Evolutionary conservation across 2,888 invertebrate genomes (phyloP), one percentile per base, ranked within the genome.

Genomic region (Thereva unica): DNA sequence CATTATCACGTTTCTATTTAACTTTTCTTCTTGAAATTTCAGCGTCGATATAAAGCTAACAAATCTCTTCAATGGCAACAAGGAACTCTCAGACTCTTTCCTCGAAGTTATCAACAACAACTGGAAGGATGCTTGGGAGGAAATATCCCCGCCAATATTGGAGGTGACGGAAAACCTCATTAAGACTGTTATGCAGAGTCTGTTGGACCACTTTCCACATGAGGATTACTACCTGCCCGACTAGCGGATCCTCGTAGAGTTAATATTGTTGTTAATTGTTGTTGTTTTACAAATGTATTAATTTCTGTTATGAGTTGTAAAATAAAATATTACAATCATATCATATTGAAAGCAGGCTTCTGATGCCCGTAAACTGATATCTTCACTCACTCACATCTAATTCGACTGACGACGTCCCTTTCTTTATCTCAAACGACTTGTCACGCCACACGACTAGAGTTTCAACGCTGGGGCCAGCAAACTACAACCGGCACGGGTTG

Each of bases 71-170:
- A 54, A 63, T 52, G 54, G 55, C 9, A 45, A 67, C 38, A 8
- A 10, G 6, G 34, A 45, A n/a, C 37, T 67, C 5, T 53, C 54
- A 12, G 23, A 47, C 6, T 45, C 52, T n/a, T 38, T 47, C 23
- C 41, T 61, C 10, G 38, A 23, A 35, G 12, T 44, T 9, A n/a
- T 52, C n/a, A 53, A 49, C n/a, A 75, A 83, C 70, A 83, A 83
- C 72, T 83, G 83, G 83, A 57, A 71, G 41, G 80, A 80, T 41
- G 82, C 83, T 9, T 80, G 82, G 75, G 71, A 70, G 6, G 83
- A 83, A 68, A 69, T 79, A 68, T 77, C 78, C 63, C 77, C 79
- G 4, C 41, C 55, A 3, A 41, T 55, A 5, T 10, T 55, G 2
- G 38, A 55, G 6, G 41, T 55, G 12, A 74, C 78, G 23, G 73